Evolutionary conservation across 2,797 vertebrate genomes (phyloP), one percentile per base, ranked within the genome.

Genomic region (Siniperca obscura): DNA sequence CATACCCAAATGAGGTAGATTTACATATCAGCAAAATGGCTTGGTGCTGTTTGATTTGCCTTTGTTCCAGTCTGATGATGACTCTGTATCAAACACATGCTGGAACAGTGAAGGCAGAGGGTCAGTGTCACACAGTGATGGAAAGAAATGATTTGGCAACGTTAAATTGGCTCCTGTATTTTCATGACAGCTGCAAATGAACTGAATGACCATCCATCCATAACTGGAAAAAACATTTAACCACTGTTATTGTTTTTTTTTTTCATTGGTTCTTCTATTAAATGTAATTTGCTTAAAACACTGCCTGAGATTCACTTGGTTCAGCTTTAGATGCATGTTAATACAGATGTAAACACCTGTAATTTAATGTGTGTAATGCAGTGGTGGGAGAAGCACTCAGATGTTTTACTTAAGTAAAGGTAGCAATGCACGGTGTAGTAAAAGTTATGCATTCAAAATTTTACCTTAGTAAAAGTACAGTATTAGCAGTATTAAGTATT

Each of bases 21-120:
- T 91, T 92, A 85, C 92, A 92, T 94, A 91, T 94, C 93, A 94
- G 93, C 93, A 92, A 86, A 94, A 91, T 82, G 84, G 82, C 87
- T 76, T 80, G 57, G 89, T 73, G 89, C 76, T 7, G 82, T 93
- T 93, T 94, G 87, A 95, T 94, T 90, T 87, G 87, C 87, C 81
- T 91, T 93, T 95, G 93, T 93, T 91, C 83, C 87, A 78, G 76
- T 83, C 75, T 84, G 87, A 88, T 89, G 87, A 92, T 90, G 92
- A 89, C 82, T 85, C 80, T 55, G 78, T 84, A 93, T 91, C 90
- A 91, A 91, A 91, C 81, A 78, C 84, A 64, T 91, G 89, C 90
- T 87, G 85, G 88, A 91, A 91, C 85, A 71, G 77, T 52, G 74
- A 81, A 86, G 73, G 84, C 78, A 71, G 64, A 74, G 62, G 50